phyloP scores from a whole-genome alignment of 2,888 invertebrate genomes.

The Drosophila helvetica region DNA sequence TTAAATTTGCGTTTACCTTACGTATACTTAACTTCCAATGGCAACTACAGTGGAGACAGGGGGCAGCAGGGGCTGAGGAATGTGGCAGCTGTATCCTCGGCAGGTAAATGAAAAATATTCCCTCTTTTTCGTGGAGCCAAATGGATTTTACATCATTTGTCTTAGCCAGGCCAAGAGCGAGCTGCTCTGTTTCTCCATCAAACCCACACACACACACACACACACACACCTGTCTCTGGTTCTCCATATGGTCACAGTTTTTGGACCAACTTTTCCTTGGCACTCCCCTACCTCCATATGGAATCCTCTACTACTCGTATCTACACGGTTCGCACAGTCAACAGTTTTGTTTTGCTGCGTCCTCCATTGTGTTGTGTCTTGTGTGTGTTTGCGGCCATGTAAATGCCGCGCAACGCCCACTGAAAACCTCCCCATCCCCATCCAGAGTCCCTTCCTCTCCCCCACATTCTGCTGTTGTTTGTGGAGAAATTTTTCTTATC shows the following conservation, averaged over 20 bases:
- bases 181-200: conserved; percentile 23
- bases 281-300: conserved; percentile 22
- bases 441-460: conserved; percentile 5
- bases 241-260: conserved; percentile 39
- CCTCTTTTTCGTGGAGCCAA: conserved; percentile 40
- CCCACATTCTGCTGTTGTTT: neutral
- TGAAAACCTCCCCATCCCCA: conserved; percentile 19
- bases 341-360: conserved; percentile 53
- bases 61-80: conserved; percentile 24
- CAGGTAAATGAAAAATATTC: conserved; percentile 62
- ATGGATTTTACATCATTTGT: conserved; percentile 81
- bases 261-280: conserved; percentile 21
- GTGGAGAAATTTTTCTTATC: conserved; percentile 70
- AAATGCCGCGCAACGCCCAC: conserved; percentile 45
- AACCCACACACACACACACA: neutral
- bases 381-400: conserved; percentile 62
- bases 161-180: conserved; percentile 56
- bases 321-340: conserved; percentile 10
- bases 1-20: conserved; percentile 80
- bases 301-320: neutral
- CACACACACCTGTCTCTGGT: neutral
- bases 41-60: conserved; percentile 47
- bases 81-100: conserved; percentile 55
- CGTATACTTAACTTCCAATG: conserved; percentile 76
- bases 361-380: conserved; percentile 26